Percentiles rank a stretch among this genome's conserved stretches.
Evolutionary conservation across 2,888 invertebrate species (phyloP).

Genomic region (Torymus tubicola): DNA sequence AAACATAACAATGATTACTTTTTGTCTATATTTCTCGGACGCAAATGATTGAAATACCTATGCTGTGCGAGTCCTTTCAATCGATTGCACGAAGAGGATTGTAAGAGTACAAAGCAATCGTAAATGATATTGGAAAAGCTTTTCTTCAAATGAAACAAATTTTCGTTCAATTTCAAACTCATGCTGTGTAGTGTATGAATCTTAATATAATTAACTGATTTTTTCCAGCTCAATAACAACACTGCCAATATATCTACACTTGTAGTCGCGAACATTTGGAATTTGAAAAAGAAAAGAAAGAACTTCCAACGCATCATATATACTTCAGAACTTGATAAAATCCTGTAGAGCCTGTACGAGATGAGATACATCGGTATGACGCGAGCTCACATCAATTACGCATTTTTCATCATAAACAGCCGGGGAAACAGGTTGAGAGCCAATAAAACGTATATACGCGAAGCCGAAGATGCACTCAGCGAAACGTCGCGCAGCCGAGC

Average conservation of each 20-base stretch:
- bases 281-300: slow-evolving; percentile 1
- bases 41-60: too few species aligned
- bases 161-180: slow-evolving; percentile 13
- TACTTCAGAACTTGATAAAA: slow-evolving; percentile 25
- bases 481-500: neutral
- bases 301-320: neutral
- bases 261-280: neutral
- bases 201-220: neutral
- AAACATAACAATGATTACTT: too few species aligned
- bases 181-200: neutral
- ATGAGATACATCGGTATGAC: neutral
- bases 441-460: slow-evolving; percentile 15
- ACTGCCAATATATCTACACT: neutral
- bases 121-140: too few species aligned
- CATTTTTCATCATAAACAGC: slow-evolving; percentile 12
- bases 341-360: neutral
- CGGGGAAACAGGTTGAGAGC: neutral
- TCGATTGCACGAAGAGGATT: too few species aligned
- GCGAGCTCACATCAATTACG: neutral
- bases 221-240: neutral
- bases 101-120: too few species aligned
- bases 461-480: slow-evolving; percentile 1
- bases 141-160: slow-evolving; percentile 6
- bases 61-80: too few species aligned
- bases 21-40: too few species aligned